These are phyloP conservation scores for Strix uralensis DNA, from an alignment of 2,113 vertebrate species.

Conservation along the genomic window DNA sequence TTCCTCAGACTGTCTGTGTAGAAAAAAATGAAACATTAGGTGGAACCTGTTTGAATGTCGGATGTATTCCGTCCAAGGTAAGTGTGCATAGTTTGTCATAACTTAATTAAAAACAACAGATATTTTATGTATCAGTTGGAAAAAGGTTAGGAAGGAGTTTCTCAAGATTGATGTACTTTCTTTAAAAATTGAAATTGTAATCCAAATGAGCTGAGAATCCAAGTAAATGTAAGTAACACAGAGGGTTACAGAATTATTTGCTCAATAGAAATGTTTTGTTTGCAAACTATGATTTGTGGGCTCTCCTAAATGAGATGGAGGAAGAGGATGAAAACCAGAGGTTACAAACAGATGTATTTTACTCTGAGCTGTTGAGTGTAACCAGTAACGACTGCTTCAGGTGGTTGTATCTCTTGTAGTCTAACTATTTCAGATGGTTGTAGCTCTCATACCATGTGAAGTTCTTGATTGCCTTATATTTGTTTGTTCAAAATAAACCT, in stretches of 20 bases:
- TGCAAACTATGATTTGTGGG: neutral
- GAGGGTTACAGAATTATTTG: neutral
- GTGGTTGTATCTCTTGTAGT: neutral
- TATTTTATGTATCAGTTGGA: neutral
- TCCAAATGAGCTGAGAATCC: neutral
- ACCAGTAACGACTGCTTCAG: neutral
- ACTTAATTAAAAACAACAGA: neutral
- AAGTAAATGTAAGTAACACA: neutral
- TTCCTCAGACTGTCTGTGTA: constrained; percentile 88
- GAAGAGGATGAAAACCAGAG: neutral
- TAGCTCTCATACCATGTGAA: neutral
- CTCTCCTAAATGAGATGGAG: neutral
- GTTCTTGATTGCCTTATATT: neutral
- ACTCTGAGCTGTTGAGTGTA: neutral
- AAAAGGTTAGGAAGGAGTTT: neutral
- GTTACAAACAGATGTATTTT: neutral
- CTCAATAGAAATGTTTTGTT: neutral
- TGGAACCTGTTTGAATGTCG: constrained; percentile 96
- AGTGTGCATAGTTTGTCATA: neutral
- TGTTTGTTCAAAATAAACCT: neutral
- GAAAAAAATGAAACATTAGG: constrained; percentile 94
- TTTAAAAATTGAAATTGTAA: neutral
- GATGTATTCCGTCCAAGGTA: constrained; percentile 98
- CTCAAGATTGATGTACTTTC: accelerated
- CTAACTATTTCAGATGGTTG: neutral